Evolutionary conservation across 2,888 invertebrate species (phyloP).

Genomic region (Tenthredo notha): DNA sequence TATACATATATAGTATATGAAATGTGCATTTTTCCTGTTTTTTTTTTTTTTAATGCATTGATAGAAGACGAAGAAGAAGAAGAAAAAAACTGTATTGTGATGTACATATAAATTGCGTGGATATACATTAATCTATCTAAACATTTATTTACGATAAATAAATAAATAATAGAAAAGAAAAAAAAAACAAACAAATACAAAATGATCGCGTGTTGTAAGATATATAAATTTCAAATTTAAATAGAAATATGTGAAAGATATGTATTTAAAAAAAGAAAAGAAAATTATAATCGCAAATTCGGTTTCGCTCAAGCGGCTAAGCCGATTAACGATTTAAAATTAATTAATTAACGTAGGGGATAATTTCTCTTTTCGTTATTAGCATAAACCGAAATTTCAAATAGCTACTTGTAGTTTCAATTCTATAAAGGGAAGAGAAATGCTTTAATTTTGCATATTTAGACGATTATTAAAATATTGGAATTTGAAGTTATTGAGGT

Average conservation of each 20-base stretch:
- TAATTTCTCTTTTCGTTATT: neutral
- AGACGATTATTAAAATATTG: neutral
- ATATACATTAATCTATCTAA: neutral
- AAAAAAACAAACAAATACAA: constrained; percentile 48
- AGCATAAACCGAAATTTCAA: neutral
- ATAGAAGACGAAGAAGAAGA: neutral
- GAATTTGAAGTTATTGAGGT: neutral
- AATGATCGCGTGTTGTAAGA: neutral
- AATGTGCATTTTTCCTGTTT: constrained; percentile 11
- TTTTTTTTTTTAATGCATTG: neutral
- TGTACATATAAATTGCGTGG: neutral
- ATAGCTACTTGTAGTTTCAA: neutral
- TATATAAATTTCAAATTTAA: constrained; percentile 55
- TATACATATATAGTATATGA: neutral
- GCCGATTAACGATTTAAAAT: neutral
- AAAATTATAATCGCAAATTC: neutral
- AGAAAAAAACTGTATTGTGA: neutral
- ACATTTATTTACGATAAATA: constrained; percentile 18
- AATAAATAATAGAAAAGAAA: constrained; percentile 56
- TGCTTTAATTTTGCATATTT: neutral
- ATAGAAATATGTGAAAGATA: neutral
- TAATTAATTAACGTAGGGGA: constrained; percentile 11
- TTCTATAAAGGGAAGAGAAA: neutral
- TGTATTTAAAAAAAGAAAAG: neutral
- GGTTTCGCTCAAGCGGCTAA: neutral